Evolutionary conservation across 2,113 vertebrate species (phyloP), one percentile per base, ranked within the genome.

Genomic region (Clupea harengus): DNA sequence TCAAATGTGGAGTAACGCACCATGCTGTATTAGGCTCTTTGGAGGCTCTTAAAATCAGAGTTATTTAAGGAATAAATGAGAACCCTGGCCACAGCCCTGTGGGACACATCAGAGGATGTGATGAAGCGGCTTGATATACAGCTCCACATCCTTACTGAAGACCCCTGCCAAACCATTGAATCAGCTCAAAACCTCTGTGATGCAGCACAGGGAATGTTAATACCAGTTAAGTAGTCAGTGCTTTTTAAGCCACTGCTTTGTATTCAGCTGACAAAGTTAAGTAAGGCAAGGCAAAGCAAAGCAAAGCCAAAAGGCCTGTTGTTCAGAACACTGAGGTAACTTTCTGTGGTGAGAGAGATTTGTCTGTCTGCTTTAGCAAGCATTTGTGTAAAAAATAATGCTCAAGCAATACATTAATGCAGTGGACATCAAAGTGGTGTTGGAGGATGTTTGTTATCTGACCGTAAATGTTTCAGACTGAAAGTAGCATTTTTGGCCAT

Each of bases 91-190:
- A 78, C 72, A 32, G 32, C 28, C 72, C 72, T 78, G 28, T 78
- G 28, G 67, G 82, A 32, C 45, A 45, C 83, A 54, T 78, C 67
- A 87, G 82, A 92, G 91, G 91, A 92, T 89, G 83, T 92, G 86
- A 90, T 92, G 87, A 91, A 88, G 83, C 87, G 57, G 39, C 20
- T 45, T 78, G 60, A 89, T 89, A 83, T 89, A 88, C 39, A 78
- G 82, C 83, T 83, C 84, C 54, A 83, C 87, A 88, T 87, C 86
- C 83, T 86, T 44, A 83, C 32, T 6, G 72, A 78, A 18, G 72
- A 49, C 8, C 45, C 25, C 82, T 85, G 81, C 81, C 87, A 83
- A 80, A 39, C 57, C 22, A 78, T 78, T 39, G 10, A 39, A 32
- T 78, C 72, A 78, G 72, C 32, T 32, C 28, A 39, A 13, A 78